These are phyloP conservation scores for Aromia moschata DNA, from an alignment of 2,888 invertebrate species.

Conservation along the genomic window DNA sequence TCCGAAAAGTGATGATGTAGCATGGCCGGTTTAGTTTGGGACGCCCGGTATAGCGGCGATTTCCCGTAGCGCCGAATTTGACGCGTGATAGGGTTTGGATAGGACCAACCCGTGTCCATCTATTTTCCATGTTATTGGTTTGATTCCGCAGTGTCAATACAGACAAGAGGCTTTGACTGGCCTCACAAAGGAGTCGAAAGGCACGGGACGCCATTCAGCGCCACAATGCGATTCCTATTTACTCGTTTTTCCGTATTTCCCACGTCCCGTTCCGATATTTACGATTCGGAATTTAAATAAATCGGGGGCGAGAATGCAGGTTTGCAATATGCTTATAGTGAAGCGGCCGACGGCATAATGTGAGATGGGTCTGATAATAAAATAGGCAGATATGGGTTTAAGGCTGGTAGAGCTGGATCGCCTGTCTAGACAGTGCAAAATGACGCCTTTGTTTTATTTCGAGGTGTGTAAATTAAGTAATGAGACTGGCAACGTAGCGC, in stretches of 20 bases:
- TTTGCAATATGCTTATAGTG: background rate
- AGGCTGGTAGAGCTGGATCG: no score
- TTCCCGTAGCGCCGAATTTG: slow-evolving; percentile 50
- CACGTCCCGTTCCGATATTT: slow-evolving; percentile 12
- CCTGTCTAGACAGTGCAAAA: no score
- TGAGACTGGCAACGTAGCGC: no score
- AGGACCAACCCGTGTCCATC: slow-evolving; percentile 56
- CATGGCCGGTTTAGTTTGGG: no score
- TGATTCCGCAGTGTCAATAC: slow-evolving; percentile 60
- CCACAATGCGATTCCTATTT: slow-evolving; percentile 50
- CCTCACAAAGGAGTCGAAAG: slow-evolving; percentile 55
- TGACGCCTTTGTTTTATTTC: no score
- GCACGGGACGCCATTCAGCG: slow-evolving; percentile 47
- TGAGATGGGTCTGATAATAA: background rate
- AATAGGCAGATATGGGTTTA: background rate
- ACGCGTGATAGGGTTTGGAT: slow-evolving; percentile 53
- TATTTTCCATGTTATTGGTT: slow-evolving; percentile 63
- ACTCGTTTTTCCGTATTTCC: slow-evolving; percentile 14
- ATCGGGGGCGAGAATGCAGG: background rate
- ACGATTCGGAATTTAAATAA: slow-evolving; percentile 10
- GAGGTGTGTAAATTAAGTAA: no score
- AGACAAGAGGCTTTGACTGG: slow-evolving; percentile 50
- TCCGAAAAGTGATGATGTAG: no score
- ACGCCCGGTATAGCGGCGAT: slow-evolving; percentile 38
- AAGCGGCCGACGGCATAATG: no score